Percentiles rank a stretch among this genome's conserved stretches.
Evolutionary conservation across 2,113 vertebrate species (phyloP).

Genomic region (Fulmarus glacialis): DNA sequence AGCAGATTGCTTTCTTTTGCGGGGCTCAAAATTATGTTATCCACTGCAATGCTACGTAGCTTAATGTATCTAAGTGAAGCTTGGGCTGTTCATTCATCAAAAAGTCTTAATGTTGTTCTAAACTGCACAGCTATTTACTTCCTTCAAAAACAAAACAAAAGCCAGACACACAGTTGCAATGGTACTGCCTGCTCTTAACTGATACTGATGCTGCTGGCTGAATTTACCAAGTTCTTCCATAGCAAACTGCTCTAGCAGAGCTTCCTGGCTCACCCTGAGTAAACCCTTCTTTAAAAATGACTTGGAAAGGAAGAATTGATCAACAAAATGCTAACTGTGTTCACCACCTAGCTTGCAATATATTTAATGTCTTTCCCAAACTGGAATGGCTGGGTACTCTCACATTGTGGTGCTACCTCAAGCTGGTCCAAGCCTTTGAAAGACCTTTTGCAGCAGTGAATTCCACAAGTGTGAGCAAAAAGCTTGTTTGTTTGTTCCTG

Average conservation of each 20-base stretch:
- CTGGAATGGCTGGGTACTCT: not conserved
- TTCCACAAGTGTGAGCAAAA: not conserved
- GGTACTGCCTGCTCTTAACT: not conserved
- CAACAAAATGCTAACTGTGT: not conserved
- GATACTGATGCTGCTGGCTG: accelerated
- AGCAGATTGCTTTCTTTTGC: not conserved
- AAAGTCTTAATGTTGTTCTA: not conserved
- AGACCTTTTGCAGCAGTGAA: not conserved
- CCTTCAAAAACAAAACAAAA: not conserved
- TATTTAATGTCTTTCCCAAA: not conserved
- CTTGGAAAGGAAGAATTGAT: not conserved
- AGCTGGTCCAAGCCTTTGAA: not conserved
- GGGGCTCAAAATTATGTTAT: not conserved
- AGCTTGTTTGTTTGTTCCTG: no score
- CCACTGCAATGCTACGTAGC: not conserved
- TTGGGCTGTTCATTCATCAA: not conserved
- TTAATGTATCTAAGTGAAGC: not conserved
- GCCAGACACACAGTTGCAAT: not conserved
- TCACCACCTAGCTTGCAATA: not conserved
- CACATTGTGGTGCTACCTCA: not conserved
- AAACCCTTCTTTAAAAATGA: not conserved
- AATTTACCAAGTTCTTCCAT: not conserved
- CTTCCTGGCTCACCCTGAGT: not conserved
- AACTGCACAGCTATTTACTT: not conserved
- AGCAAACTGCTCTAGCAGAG: not conserved